These are phyloP conservation scores for Gavialis gangeticus DNA, from an alignment of 2,113 vertebrate genomes.

Conservation along the genomic window DNA sequence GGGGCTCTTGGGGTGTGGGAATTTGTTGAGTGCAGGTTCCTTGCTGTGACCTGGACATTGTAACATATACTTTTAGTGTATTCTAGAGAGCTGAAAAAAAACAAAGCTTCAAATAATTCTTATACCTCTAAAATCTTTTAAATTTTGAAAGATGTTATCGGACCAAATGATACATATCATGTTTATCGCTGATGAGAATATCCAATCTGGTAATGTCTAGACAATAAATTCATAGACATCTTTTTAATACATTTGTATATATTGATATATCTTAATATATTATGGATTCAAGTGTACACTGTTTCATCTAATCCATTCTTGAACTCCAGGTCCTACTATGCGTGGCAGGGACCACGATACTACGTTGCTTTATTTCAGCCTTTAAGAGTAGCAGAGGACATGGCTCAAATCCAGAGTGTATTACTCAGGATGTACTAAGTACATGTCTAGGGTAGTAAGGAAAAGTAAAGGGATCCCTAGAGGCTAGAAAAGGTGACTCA, in stretches of 20 bases:
- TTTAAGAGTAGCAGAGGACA: fast-evolving
- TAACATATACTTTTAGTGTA: neutral
- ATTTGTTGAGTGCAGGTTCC: no score
- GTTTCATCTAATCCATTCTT: neutral
- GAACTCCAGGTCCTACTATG: neutral
- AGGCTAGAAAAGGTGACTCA: neutral
- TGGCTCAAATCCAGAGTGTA: neutral
- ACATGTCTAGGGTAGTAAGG: neutral
- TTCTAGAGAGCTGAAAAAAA: neutral
- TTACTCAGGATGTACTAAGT: neutral
- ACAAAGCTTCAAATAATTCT: neutral
- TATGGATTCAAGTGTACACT: neutral
- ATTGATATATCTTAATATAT: neutral
- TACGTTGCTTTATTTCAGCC: neutral
- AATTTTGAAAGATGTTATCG: neutral
- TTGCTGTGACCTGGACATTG: no score
- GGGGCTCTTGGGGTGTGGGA: no score
- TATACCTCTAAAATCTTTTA: neutral
- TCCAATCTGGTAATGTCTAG: neutral
- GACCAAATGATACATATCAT: neutral
- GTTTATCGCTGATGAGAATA: neutral
- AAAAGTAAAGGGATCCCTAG: neutral
- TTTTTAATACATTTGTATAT: neutral
- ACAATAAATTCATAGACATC: neutral
- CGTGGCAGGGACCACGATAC: neutral